phyloP scores from a whole-genome alignment of 2,113 vertebrate genomes.

The Bostrychus sinensis region DNA sequence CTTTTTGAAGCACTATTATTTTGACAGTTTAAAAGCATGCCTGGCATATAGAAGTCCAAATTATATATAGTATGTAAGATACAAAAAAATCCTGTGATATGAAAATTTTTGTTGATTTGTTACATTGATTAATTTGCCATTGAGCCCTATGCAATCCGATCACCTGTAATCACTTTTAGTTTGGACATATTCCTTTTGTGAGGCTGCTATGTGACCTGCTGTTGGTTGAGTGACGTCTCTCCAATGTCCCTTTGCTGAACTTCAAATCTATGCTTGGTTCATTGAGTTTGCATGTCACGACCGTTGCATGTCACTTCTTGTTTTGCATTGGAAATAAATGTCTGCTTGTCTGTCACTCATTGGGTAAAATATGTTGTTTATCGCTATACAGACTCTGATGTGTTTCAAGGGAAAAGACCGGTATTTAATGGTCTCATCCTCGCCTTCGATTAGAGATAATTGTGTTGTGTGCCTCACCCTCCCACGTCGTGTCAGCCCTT shows the following conservation, averaged over 20 bases:
- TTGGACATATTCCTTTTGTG: background rate
- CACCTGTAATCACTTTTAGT: no score
- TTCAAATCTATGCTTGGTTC: background rate
- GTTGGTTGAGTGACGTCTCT: background rate
- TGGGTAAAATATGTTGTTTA: slow-evolving; percentile 2
- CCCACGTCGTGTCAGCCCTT: slow-evolving; percentile 57
- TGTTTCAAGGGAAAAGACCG: slow-evolving; percentile 33
- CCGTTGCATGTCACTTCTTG: background rate
- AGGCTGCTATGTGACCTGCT: background rate
- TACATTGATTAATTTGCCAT: no score
- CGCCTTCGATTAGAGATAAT: slow-evolving; percentile 71
- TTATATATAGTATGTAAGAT: no score
- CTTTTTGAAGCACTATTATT: no score
- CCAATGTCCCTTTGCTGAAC: background rate
- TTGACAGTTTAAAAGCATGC: no score
- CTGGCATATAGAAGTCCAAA: no score
- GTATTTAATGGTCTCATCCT: slow-evolving; percentile 62
- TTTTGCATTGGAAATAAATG: background rate
- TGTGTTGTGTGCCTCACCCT: slow-evolving; percentile 60
- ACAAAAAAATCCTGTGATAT: no score
- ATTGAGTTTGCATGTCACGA: background rate
- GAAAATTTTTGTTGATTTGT: no score
- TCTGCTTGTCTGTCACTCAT: background rate
- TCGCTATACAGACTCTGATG: slow-evolving; percentile 32
- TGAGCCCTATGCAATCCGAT: no score